Evolutionary conservation across 2,888 invertebrate species (phyloP), one percentile per base, ranked within the genome.

Genomic region (Platycheirus rosarum): DNA sequence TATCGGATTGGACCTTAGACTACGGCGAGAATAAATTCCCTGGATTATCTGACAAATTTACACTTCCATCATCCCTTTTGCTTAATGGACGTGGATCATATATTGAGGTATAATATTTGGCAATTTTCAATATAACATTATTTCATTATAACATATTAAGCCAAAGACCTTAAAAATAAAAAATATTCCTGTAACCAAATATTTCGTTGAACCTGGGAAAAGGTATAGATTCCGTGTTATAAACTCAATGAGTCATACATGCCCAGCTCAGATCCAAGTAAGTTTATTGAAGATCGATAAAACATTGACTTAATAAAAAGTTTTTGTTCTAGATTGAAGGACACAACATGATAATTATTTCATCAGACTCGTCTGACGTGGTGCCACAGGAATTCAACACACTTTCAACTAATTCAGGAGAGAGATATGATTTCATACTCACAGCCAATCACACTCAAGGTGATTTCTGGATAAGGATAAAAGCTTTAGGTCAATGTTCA

Each of bases 1-100:
- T 96, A 4, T 92, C 94, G 1, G 97, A 97, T 88, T 97, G 97
- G 97, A 93, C 94, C 84, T 94, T 94, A 85, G 91, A 92, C 78
- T 89, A 94, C 11, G 93, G 86, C 2, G 88, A 88, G 62, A 85
- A 87, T 63, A 85, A 82, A 44, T 80, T 84, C 20, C 88, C 88
- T 0, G 89, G 89, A 0, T 69, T 87, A 2, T 85, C 84, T 55
- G 73, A 84, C 63, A 14, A 82, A 3, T 26, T 35, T 3, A 86
- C 87, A 9, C 53, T 55, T 49, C 87, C 89, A 0, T 85, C 86
- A 37, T 85, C 86, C 4, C 57, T 88, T 29, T 65, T 88, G 32
- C 86, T 89, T 4, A 89, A 89, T 80, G 89, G 89, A 0, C 76
- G 85, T 0, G 88, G 89, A 2, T 48, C 78, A 16, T 87, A 77